Evolutionary conservation across 2,888 invertebrate genomes (phyloP).

Genomic region (Dryomyza anilis): DNA sequence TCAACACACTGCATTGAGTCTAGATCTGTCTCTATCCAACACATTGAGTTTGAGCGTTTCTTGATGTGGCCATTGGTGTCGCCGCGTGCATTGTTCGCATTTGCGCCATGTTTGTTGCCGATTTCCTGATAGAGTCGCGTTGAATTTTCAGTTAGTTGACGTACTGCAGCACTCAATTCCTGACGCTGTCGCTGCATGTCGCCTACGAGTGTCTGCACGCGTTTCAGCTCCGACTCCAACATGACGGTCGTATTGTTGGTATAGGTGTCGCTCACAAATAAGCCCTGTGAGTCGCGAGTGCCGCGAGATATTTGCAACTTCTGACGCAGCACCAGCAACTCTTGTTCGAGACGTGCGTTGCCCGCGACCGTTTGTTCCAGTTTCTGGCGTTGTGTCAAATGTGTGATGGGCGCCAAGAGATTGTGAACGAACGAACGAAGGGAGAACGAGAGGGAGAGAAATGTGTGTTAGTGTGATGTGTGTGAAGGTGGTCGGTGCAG

Average conservation of each 20-base stretch:
- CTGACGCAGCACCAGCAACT: constrained; percentile 81
- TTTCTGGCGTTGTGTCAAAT: no score
- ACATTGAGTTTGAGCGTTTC: constrained; percentile 69
- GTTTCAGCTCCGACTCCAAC: constrained; percentile 78
- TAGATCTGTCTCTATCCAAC: constrained; percentile 88
- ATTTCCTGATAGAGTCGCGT: constrained; percentile 72
- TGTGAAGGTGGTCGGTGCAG: constrained; percentile 4
- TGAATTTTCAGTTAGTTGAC: constrained; percentile 82
- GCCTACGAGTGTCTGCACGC: constrained; percentile 83
- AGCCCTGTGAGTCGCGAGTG: constrained; percentile 55
- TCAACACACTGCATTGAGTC: constrained; percentile 81
- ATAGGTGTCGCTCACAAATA: constrained; percentile 62
- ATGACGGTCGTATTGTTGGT: constrained; percentile 68
- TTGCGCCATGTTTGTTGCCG: constrained; percentile 59
- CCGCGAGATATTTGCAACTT: constrained; percentile 77
- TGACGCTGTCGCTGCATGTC: constrained; percentile 85
- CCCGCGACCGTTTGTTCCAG: constrained; percentile 91
- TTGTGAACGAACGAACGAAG: no score
- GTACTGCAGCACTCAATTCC: constrained; percentile 83
- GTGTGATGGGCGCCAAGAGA: no score
- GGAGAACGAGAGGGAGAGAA: no score
- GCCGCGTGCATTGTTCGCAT: constrained; percentile 4
- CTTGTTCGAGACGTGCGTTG: constrained; percentile 86
- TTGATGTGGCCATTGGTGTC: constrained; percentile 55
- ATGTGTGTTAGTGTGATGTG: constrained; percentile 15